Conservation (phyloP, 2,797 vertebrate species). For the Knipowitschia caucasica region DNA sequence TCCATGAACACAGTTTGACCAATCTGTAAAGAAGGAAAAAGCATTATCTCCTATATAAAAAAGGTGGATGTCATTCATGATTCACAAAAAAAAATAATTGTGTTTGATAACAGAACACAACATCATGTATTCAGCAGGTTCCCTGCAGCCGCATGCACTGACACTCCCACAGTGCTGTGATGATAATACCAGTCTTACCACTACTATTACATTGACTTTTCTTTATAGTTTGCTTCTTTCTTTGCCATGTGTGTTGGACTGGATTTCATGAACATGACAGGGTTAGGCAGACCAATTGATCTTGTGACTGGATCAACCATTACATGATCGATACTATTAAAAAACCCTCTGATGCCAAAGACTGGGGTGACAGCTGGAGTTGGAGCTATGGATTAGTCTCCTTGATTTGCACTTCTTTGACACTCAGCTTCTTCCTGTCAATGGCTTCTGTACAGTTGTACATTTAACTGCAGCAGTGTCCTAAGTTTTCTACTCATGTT, state of each 20-base stretch:
- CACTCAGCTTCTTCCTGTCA: neutral
- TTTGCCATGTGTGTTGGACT: neutral
- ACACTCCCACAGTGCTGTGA: neutral
- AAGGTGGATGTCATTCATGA: too few relatives aligned
- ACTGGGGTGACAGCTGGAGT: constrained; percentile 28
- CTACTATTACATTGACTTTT: neutral
- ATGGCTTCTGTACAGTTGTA: neutral
- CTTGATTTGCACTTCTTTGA: constrained; percentile 27
- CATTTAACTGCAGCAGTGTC: too few relatives aligned
- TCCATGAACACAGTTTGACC: too few relatives aligned
- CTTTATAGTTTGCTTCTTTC: neutral
- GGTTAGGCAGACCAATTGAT: constrained; percentile 21
- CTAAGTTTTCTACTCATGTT: too few relatives aligned
- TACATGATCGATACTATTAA: constrained; percentile 42
- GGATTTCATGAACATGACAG: constrained; percentile 2
- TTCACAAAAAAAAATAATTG: too few relatives aligned
- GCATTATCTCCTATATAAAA: too few relatives aligned
- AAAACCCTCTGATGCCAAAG: constrained; percentile 25
- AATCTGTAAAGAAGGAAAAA: too few relatives aligned
- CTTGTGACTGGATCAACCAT: constrained; percentile 29
- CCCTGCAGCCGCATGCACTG: neutral
- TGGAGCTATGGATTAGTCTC: constrained; percentile 34
- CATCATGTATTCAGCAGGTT: neutral
- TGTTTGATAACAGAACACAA: too few relatives aligned
- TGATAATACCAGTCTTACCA: constrained; percentile 1